Conservation (phyloP, 2,888 invertebrate genomes). For the Nemapogon koenigi region DNA sequence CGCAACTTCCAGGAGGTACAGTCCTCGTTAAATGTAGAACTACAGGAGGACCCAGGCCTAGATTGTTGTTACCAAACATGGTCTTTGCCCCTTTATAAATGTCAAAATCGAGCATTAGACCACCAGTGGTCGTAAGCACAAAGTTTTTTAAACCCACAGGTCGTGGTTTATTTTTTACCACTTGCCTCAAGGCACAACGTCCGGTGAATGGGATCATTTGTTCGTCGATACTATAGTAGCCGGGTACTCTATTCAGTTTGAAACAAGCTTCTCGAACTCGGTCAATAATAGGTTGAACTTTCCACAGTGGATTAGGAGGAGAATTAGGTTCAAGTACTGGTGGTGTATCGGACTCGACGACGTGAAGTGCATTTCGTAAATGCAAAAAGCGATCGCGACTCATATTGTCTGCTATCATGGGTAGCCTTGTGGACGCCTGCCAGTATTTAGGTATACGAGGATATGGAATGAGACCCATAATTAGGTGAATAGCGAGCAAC, state of each 20-base stretch:
- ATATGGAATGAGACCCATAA: background rate
- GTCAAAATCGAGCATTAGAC: constrained; percentile 19
- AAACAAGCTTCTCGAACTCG: background rate
- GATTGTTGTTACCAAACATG: constrained; percentile 12
- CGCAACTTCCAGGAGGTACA: constrained; percentile 12
- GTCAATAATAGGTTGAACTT: constrained; percentile 7
- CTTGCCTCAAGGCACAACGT: constrained; percentile 16
- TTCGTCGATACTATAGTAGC: constrained; percentile 11
- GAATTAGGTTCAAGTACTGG: background rate
- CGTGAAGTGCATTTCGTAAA: background rate
- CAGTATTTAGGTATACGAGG: background rate
- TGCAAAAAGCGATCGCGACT: background rate
- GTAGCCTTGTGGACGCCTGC: background rate
- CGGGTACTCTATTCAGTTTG: constrained; percentile 2
- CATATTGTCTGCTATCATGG: background rate
- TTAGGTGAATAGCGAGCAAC: background rate
- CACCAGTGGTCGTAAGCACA: constrained; percentile 17
- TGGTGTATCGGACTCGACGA: background rate
- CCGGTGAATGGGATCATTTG: constrained; percentile 18
- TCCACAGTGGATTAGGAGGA: constrained; percentile 4
- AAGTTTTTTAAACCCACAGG: constrained; percentile 19
- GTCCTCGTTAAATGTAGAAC: constrained; percentile 15
- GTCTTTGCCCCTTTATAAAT: constrained; percentile 17
- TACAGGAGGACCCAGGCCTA: constrained; percentile 11
- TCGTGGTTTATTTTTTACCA: constrained; percentile 16